These are phyloP conservation scores for Turritopsis rubra DNA, from an alignment of 30 jellyfish, hydroid and myxozoan genomes.

Conservation along the genomic window DNA sequence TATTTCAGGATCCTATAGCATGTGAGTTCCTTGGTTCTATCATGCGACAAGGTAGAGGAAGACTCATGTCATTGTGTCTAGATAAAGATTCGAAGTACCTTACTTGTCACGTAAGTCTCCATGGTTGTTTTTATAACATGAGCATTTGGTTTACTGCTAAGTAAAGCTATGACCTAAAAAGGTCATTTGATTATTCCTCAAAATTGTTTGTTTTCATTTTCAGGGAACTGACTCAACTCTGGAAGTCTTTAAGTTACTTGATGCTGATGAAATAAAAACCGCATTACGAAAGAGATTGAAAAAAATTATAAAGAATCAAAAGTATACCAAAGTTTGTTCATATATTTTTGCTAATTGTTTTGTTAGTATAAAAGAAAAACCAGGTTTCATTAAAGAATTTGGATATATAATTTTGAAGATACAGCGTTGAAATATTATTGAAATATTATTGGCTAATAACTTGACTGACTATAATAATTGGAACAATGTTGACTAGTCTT, in stretches of 20 bases:
- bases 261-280: conserved; percentile 46
- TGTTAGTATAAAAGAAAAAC: neutral
- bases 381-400: too few species aligned
- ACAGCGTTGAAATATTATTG: too few species aligned
- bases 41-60: conserved; percentile 75
- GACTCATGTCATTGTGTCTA: conserved; percentile 54
- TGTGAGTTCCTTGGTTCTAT: conserved; percentile 67
- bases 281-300: conserved; percentile 45
- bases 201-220: neutral
- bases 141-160: too few species aligned
- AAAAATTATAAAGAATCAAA: conserved; percentile 46
- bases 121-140: neutral
- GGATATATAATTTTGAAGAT: too few species aligned
- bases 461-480: too few species aligned
- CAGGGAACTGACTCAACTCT: conserved; percentile 81
- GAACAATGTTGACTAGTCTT: neutral
- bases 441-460: too few species aligned
- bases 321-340: conserved; percentile 12
- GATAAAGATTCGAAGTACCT: conserved; percentile 58
- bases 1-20: conserved; percentile 58
- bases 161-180: too few species aligned
- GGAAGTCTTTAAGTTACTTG: conserved; percentile 55
- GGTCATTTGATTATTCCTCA: neutral
- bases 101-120: conserved; percentile 82
- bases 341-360: neutral